phyloP scores from a whole-genome alignment of 2,888 invertebrate genomes.

The Dynastes maya region DNA sequence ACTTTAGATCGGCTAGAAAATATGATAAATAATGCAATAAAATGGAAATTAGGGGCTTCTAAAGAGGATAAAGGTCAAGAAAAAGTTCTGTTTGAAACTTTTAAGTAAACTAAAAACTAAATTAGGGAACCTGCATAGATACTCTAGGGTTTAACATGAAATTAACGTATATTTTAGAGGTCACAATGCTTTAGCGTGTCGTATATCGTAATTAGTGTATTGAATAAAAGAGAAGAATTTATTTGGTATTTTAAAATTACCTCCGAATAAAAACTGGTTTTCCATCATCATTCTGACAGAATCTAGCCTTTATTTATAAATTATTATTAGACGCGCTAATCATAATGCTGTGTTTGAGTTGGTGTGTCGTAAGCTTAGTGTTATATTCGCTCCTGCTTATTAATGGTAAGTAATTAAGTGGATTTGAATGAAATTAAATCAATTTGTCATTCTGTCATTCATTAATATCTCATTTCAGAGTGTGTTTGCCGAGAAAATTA shows the following conservation, averaged over 20 bases:
- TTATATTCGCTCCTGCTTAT: slow-evolving; percentile 2
- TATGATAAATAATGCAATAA: too few species aligned
- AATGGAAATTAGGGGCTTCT: too few species aligned
- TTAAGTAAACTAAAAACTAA: too few species aligned
- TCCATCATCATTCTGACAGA: not conserved
- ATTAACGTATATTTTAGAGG: too few species aligned
- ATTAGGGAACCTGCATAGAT: too few species aligned
- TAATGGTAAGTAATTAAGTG: slow-evolving; percentile 30
- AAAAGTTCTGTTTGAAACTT: too few species aligned
- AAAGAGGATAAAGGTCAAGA: too few species aligned
- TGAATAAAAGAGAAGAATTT: not conserved
- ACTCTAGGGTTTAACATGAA: too few species aligned
- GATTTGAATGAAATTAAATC: slow-evolving; percentile 24
- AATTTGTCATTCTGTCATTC: slow-evolving; percentile 16
- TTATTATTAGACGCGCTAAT: slow-evolving; percentile 1
- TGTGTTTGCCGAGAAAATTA: slow-evolving; percentile 11
- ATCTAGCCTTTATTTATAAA: not conserved
- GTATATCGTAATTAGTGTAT: too few species aligned
- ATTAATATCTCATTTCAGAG: slow-evolving; percentile 18
- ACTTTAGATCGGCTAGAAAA: too few species aligned
- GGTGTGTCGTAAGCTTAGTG: slow-evolving; percentile 16
- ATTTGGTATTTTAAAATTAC: not conserved
- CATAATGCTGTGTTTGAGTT: slow-evolving; percentile 27
- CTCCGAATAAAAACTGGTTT: slow-evolving; percentile 18
- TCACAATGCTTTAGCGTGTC: too few species aligned